Evolutionary conservation across 2,888 invertebrate species (phyloP).

Genomic region (Eucriotettix oculatus): DNA sequence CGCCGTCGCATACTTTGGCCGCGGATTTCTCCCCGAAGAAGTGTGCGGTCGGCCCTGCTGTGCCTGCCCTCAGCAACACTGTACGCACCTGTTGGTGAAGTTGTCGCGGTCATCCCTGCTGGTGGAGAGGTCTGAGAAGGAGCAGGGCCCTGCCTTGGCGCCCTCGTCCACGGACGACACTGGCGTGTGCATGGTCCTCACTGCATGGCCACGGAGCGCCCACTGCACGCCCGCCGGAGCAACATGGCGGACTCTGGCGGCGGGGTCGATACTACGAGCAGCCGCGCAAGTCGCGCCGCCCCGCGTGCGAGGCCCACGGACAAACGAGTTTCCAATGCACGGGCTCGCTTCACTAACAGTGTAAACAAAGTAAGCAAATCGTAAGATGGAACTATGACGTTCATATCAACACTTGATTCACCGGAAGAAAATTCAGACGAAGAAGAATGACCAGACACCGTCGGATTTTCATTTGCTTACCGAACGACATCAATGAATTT

Average conservation of each 20-base stretch:
- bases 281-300: not conserved
- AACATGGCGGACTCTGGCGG: not conserved
- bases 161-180: constrained; percentile 23
- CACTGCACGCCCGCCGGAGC: not conserved
- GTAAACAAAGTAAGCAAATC: no score
- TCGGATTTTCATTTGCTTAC: no score
- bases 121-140: constrained; percentile 7
- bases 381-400: no score
- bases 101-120: constrained; percentile 25
- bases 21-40: not conserved
- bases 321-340: no score
- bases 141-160: not conserved
- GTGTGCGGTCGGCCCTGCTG: no score
- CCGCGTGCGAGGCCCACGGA: no score
- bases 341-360: no score
- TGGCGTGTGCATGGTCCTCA: constrained; percentile 27
- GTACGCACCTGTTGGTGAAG: constrained; percentile 23
- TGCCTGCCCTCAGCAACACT: no score
- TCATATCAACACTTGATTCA: no score
- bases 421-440: no score
- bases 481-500: no score
- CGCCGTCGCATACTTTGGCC: not conserved
- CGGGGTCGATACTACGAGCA: not conserved
- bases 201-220: not conserved
- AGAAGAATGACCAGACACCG: no score